Conservation (phyloP, 2,888 invertebrate species). For the Serripes groenlandicus region DNA sequence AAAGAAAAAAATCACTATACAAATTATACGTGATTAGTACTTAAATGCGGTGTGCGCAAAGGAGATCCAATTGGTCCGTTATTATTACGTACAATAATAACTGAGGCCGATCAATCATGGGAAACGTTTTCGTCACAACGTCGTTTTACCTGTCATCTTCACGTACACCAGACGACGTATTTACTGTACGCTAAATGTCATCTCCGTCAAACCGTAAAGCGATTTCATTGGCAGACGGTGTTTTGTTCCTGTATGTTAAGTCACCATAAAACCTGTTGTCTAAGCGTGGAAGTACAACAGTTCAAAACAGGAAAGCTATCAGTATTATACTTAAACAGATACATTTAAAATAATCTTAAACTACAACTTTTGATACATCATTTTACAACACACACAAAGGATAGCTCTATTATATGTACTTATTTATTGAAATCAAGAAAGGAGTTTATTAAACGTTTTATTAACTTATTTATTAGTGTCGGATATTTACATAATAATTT, state of each 20-base stretch:
- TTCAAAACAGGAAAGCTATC: not conserved
- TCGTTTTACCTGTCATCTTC: slow-evolving; percentile 44
- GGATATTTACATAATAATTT: no score
- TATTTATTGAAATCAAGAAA: no score
- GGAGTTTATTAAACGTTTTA: no score
- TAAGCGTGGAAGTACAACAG: no score
- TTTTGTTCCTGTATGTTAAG: not conserved
- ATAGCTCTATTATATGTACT: no score
- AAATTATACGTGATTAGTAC: no score
- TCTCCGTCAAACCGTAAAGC: slow-evolving; percentile 7
- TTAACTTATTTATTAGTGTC: no score
- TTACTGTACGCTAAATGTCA: slow-evolving; percentile 27
- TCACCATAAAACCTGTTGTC: slow-evolving; percentile 21
- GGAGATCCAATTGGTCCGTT: slow-evolving; percentile 35
- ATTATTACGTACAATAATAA: slow-evolving; percentile 41
- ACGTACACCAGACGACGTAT: slow-evolving; percentile 36
- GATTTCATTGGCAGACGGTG: slow-evolving; percentile 23
- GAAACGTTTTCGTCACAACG: slow-evolving; percentile 39
- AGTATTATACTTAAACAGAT: not conserved
- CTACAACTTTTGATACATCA: no score
- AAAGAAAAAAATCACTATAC: no score
- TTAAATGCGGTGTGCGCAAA: slow-evolving; percentile 25
- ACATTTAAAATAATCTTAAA: not conserved
- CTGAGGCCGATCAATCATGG: slow-evolving; percentile 45
- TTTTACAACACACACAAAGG: no score